These are phyloP conservation scores for Parauchenoglanis ngamensis DNA, from an alignment of 2,797 vertebrate species.

Conservation along the genomic window DNA sequence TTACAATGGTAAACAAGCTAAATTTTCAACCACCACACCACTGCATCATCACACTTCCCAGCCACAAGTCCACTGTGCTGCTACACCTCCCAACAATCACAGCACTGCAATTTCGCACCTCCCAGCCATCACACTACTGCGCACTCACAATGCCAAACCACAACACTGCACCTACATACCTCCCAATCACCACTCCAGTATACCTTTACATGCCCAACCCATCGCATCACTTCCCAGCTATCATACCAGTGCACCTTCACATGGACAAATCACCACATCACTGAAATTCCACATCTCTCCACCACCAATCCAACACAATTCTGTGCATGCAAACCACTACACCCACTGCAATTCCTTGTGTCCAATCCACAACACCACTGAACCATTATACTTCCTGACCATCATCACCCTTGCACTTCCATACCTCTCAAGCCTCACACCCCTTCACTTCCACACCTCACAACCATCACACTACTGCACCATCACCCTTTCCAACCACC, in stretches of 20 bases:
- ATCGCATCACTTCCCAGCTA: background rate
- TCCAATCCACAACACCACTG: background rate
- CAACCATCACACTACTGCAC: background rate
- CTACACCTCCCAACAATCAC: background rate
- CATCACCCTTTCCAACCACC: background rate
- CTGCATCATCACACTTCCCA: background rate
- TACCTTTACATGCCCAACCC: background rate
- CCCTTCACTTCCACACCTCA: slow-evolving; percentile 21
- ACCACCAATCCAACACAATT: background rate
- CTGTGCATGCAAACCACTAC: background rate
- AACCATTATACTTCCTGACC: background rate
- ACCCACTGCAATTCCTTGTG: background rate
- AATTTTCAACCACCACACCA: background rate
- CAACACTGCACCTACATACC: background rate
- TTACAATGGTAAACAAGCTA: slow-evolving; percentile 14
- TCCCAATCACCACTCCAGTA: background rate
- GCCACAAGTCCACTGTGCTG: background rate
- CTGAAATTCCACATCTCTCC: background rate
- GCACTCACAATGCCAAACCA: background rate
- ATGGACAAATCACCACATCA: background rate
- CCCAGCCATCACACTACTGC: background rate
- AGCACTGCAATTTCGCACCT: background rate
- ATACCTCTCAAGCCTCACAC: slow-evolving; percentile 14
- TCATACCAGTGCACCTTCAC: background rate
- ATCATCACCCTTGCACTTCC: background rate